Conservation (phyloP, 2,113 vertebrate genomes). For the Pipa parva region DNA sequence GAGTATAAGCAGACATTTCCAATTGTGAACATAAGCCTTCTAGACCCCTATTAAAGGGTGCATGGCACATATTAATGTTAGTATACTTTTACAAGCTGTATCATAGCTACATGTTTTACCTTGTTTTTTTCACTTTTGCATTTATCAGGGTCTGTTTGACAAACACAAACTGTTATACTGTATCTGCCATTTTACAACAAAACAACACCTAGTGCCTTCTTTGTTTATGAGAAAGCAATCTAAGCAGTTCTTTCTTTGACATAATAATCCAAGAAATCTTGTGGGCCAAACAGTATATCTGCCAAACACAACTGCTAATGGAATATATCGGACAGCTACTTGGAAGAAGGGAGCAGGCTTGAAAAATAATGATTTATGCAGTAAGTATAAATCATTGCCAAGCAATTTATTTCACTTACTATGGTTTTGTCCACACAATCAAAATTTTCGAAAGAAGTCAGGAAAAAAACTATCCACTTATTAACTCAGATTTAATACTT, state of each 20-base stretch:
- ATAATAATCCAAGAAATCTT: constrained; percentile 1
- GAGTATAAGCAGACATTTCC: too few relatives aligned
- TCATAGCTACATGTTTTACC: too few relatives aligned
- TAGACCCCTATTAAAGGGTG: too few relatives aligned
- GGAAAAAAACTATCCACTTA: background rate
- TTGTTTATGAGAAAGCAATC: background rate
- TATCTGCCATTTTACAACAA: background rate
- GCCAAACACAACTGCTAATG: background rate
- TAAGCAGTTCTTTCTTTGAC: background rate
- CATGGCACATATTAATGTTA: too few relatives aligned
- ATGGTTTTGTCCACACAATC: background rate
- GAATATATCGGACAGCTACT: constrained; percentile 1
- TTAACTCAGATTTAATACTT: background rate
- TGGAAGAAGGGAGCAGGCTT: background rate
- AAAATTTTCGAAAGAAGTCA: background rate
- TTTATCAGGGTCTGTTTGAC: background rate
- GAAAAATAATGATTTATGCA: constrained; percentile 2
- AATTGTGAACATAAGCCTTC: too few relatives aligned
- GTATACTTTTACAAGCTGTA: too few relatives aligned
- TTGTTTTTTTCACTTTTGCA: background rate
- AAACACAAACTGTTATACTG: background rate
- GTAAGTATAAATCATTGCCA: constrained; percentile 8
- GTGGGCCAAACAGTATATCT: background rate
- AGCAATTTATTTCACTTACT: constrained; percentile 1
- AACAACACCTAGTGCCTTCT: background rate